Base-by-base conservation (phyloP, 2,797 vertebrate species). In the Scomberomorus guttatus region DNA sequence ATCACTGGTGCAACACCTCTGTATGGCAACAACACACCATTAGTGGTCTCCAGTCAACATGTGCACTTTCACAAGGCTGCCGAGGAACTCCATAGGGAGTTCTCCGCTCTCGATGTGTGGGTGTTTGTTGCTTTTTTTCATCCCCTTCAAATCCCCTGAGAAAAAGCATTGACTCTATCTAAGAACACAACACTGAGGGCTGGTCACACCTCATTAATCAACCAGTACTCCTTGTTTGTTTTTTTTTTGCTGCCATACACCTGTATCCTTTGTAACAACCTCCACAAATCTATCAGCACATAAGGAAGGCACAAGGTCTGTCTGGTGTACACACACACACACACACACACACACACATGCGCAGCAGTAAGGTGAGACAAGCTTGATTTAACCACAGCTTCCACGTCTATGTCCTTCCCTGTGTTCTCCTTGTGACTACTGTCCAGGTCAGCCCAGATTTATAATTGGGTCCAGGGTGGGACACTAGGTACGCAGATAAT, bases 161-260 rank as follows among this genome's bases (percentile, higher is more conserved):
- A 79, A 81, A 85, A 89, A 80, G 61, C 62, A 76, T 81, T 81
- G 75, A 64, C 80, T 90, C 75, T 62, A 58, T 84, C 83, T 72
- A 61, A 69, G 48, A 86, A 87, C 68, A 87, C 74, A 87, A 82
- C 79, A 72, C 70, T 67, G 74, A 90, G 76, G 69, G 78, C 79
- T 71, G 83, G 89, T 88, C 89, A 88, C 81, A 88, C 89, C 83
- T 89, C 79, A 93, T 90, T 93, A 90, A 90, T 92, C 89, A 92
- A 81, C 75, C 27, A 78, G 61, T 61, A 89, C 85, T 85, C 66
- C 64, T 80, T 84, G 66, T 81, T 89, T n/a, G n/a, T n/a, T 90
- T 73, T 81, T 89, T 91, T 63, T 85, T 74, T 56, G 67, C 58
- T 77, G 73, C 54, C 58, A 48, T 84, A 87, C 81, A 87, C 66